Evolutionary conservation across 2,888 invertebrate genomes (phyloP).

Genomic region (Andrena marginata): DNA sequence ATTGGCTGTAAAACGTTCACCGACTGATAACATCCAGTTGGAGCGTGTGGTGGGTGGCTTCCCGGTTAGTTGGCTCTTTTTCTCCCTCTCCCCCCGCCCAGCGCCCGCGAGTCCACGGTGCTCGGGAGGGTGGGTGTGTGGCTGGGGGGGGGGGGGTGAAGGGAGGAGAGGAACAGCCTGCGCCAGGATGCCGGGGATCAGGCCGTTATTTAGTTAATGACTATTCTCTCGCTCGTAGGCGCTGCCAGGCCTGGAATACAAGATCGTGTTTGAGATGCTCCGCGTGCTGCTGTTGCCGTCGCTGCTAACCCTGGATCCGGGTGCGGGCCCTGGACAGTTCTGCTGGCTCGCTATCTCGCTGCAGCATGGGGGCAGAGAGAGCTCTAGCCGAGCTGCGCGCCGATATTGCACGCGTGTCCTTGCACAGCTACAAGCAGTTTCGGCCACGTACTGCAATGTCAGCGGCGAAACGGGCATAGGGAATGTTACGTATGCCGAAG

Average conservation of each 20-base stretch:
- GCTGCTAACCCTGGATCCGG: conserved; percentile 76
- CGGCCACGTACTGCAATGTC: conserved; percentile 63
- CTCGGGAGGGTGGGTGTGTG: not conserved
- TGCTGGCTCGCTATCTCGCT: conserved; percentile 53
- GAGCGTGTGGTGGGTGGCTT: conserved; percentile 74
- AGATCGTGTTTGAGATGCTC: conserved; percentile 85
- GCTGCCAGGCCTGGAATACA: conserved; percentile 82
- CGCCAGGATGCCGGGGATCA: conserved; percentile 74
- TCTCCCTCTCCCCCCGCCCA: conserved; percentile 19
- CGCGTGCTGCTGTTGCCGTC: conserved; percentile 74
- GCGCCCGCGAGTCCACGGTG: conserved; percentile 17
- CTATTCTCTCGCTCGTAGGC: conserved; percentile 83
- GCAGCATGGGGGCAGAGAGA: conserved; percentile 14
- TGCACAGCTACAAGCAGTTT: conserved; percentile 56
- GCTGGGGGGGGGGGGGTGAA: too few relatives aligned
- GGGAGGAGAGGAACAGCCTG: conserved; percentile 39
- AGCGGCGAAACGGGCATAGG: conserved; percentile 34
- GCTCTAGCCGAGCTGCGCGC: conserved; percentile 58
- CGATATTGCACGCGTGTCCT: conserved; percentile 60
- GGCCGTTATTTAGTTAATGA: conserved; percentile 85
- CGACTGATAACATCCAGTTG: conserved; percentile 80
- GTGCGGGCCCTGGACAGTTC: conserved; percentile 71
- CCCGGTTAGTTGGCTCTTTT: conserved; percentile 69
- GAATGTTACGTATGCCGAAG: conserved; percentile 56
- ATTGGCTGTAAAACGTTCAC: conserved; percentile 79